Percentiles rank a stretch among this genome's conserved stretches.
phyloP scores from a whole-genome alignment of 2,113 vertebrate species.

The Perognathus longimembris region DNA sequence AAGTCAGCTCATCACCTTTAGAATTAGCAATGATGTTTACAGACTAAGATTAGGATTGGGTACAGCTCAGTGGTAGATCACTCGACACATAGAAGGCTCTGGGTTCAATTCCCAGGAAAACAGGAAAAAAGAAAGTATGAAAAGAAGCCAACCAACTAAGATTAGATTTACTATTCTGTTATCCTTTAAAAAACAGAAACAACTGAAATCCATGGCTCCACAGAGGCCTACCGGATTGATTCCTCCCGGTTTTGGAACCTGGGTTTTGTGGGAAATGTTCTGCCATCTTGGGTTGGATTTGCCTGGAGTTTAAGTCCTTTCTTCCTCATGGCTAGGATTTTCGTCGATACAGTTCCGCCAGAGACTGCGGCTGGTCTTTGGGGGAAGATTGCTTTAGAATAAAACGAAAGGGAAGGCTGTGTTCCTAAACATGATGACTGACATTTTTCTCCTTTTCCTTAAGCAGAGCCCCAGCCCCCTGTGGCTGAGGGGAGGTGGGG shows the following conservation, averaged over 20 bases:
- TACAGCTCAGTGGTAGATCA: fast-evolving
- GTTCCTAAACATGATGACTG: slow-evolving; percentile 44
- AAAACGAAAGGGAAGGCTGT: slow-evolving; percentile 63
- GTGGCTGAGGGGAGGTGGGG: slow-evolving; percentile 58
- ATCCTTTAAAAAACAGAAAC: background rate
- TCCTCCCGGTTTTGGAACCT: background rate
- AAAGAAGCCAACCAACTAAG: background rate
- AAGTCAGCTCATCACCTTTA: background rate
- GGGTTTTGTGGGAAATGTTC: background rate
- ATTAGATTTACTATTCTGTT: background rate
- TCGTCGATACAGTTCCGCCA: slow-evolving; percentile 43
- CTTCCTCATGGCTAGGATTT: slow-evolving; percentile 3
- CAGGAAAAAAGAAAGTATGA: background rate
- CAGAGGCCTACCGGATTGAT: background rate
- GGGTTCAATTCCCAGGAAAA: background rate
- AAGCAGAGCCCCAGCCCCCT: slow-evolving; percentile 35
- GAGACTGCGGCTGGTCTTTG: background rate
- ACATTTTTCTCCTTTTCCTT: slow-evolving; percentile 57
- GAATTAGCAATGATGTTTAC: background rate
- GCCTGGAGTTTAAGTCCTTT: background rate
- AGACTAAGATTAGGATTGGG: background rate
- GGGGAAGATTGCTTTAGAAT: slow-evolving; percentile 54
- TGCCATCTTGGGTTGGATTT: background rate
- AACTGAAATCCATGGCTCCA: background rate
- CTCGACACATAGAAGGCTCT: background rate